phyloP scores from a whole-genome alignment of 2,888 invertebrate species.

The Diarsia mendica region DNA sequence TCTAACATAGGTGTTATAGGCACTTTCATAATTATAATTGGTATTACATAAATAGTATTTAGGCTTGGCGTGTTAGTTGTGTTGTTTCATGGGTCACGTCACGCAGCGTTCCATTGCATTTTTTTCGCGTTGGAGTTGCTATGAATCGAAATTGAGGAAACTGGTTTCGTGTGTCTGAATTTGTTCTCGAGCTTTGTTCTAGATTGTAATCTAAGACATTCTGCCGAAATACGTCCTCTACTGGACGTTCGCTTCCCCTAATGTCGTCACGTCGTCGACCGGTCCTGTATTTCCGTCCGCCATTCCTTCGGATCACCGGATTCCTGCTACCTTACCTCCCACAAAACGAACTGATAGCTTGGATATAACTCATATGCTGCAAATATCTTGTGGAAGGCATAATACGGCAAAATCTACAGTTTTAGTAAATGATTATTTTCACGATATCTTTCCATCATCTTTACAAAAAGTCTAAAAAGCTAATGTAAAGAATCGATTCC shows the following conservation, averaged over 20 bases:
- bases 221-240: neutral
- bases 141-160: neutral
- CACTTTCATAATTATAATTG: constrained; percentile 47
- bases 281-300: neutral
- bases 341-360: too few relatives aligned
- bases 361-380: neutral
- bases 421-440: neutral
- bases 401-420: neutral
- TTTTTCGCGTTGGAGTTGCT: neutral
- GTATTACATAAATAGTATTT: constrained; percentile 48
- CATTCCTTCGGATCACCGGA: neutral
- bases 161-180: neutral
- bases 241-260: neutral
- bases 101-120: constrained; percentile 14
- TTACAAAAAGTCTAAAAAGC: neutral
- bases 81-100: constrained; percentile 41
- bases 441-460: neutral
- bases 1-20: neutral
- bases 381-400: neutral
- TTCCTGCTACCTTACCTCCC: neutral
- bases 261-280: neutral
- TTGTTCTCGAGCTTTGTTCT: neutral
- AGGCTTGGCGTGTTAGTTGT: constrained; percentile 36
- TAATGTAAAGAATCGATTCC: neutral
- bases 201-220: neutral